phyloP scores from a whole-genome alignment of 2,113 vertebrate species.

The Lepidothrix coronata region DNA sequence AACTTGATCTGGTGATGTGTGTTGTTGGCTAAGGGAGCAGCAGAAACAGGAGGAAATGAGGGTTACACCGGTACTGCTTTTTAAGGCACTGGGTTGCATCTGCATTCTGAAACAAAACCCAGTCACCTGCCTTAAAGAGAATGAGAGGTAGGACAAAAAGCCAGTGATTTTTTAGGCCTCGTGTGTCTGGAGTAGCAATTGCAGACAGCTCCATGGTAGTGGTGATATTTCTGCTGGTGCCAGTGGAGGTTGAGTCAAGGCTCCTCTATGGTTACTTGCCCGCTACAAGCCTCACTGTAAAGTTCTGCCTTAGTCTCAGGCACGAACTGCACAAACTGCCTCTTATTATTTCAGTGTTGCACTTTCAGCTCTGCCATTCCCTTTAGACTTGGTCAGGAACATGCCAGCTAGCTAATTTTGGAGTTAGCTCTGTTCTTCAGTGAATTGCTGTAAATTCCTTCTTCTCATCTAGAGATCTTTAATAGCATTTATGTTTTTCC shows the following conservation, averaged over 20 bases:
- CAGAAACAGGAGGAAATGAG: slow-evolving; percentile 40
- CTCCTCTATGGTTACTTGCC: neutral
- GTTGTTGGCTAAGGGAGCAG: neutral
- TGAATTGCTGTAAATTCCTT: neutral
- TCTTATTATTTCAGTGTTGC: neutral
- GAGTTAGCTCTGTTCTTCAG: neutral
- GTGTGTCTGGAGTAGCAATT: neutral
- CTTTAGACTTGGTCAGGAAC: neutral
- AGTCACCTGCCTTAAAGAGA: neutral
- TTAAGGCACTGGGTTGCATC: neutral
- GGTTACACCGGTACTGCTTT: slow-evolving; percentile 42
- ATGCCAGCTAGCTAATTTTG: neutral
- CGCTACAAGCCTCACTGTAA: neutral
- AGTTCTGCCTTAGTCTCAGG: neutral
- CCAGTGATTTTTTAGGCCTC: neutral
- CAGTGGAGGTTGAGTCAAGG: neutral
- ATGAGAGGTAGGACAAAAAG: neutral
- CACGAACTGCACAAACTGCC: neutral
- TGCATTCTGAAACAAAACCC: neutral
- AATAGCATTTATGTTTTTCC: neutral
- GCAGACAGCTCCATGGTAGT: neutral
- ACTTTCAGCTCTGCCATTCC: neutral
- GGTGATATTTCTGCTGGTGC: neutral
- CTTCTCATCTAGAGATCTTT: neutral
- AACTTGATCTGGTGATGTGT: slow-evolving; percentile 33